Percentiles rank a stretch among this genome's conserved stretches.
These are phyloP conservation scores for Xylocopa sonorina DNA, from an alignment of 1,140 invertebrate species.

Conservation along the genomic window DNA sequence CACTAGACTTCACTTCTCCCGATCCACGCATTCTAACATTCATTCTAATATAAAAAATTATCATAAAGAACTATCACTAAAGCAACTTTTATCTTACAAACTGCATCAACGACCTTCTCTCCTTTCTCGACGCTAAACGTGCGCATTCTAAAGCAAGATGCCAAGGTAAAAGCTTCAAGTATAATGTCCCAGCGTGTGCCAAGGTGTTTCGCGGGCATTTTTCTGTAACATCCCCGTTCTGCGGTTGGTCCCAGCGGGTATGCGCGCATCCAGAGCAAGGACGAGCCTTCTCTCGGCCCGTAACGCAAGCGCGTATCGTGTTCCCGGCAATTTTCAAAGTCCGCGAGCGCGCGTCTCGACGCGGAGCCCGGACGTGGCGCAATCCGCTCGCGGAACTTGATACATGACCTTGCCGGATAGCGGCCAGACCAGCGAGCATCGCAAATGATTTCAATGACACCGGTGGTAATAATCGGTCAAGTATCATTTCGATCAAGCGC, in stretches of 20 bases:
- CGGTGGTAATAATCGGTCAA: conserved; percentile 66
- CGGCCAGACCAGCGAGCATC: conserved; percentile 34
- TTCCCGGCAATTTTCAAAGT: conserved; percentile 66
- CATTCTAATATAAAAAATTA: too few relatives aligned
- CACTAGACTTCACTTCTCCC: too few relatives aligned
- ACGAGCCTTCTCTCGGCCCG: conserved; percentile 29
- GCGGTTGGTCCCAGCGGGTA: conserved; percentile 7
- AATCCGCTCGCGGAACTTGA: conserved; percentile 67
- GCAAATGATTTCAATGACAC: conserved; percentile 70
- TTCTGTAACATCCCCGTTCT: conserved; percentile 1
- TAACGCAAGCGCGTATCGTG: conserved; percentile 52
- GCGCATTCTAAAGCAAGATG: too few relatives aligned
- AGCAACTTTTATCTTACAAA: too few relatives aligned
- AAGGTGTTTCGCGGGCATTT: neutral
- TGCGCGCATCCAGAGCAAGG: conserved; percentile 44
- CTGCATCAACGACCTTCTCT: too few relatives aligned
- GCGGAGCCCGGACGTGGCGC: conserved; percentile 59
- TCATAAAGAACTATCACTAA: too few relatives aligned
- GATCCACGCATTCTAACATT: too few relatives aligned
- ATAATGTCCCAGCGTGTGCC: neutral
- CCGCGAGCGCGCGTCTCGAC: conserved; percentile 58
- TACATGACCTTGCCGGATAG: conserved; percentile 67
- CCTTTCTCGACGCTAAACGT: too few relatives aligned
- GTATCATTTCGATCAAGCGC: conserved; percentile 46
- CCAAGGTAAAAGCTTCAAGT: too few relatives aligned